phyloP scores from a whole-genome alignment of 2,797 vertebrate genomes.

The Pseudochromis fuscus region DNA sequence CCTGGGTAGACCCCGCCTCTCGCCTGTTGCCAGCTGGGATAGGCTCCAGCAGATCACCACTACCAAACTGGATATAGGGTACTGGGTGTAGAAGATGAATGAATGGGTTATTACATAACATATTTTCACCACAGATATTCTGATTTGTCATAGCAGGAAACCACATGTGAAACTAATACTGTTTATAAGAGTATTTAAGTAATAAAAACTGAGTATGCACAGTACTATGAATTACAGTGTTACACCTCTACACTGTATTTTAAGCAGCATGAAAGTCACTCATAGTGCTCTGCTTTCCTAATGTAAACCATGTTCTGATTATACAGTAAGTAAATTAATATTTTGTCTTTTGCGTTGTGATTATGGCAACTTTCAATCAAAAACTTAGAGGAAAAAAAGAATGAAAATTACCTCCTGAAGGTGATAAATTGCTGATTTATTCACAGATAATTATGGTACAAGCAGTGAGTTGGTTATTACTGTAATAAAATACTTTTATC shows the following conservation, averaged over 20 bases:
- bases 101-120: background rate
- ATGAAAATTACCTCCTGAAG: background rate
- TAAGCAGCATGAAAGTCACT: too few relatives aligned
- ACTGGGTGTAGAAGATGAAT: too few relatives aligned
- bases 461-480: background rate
- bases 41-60: too few relatives aligned
- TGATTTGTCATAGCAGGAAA: background rate
- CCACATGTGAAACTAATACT: background rate
- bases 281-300: background rate
- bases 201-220: background rate
- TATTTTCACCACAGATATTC: too few relatives aligned
- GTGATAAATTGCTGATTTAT: background rate
- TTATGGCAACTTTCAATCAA: too few relatives aligned
- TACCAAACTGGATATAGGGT: too few relatives aligned
- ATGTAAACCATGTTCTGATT: too few relatives aligned
- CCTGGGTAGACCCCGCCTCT: too few relatives aligned
- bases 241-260: background rate
- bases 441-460: background rate
- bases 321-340: too few relatives aligned
- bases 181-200: background rate
- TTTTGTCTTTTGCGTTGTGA: too few relatives aligned
- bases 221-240: background rate
- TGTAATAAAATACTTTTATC: background rate
- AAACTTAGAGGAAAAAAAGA: background rate
- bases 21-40: too few relatives aligned